These are phyloP conservation scores for Tanypteryx hageni DNA, from an alignment of 2,888 invertebrate species.

Conservation along the genomic window DNA sequence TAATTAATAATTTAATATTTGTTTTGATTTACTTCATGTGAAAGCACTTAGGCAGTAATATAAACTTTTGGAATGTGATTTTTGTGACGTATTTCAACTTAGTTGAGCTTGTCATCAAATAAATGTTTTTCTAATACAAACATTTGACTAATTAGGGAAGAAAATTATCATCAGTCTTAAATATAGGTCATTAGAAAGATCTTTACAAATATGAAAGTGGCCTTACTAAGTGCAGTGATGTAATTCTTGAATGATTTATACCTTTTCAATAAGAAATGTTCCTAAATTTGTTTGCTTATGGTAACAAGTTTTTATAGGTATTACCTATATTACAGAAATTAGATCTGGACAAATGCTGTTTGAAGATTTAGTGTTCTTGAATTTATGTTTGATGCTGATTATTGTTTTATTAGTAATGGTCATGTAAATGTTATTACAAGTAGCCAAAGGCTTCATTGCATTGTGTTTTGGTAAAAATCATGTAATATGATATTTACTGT, in stretches of 20 bases:
- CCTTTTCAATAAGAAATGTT: neutral
- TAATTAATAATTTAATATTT: too few relatives aligned
- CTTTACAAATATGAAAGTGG: constrained; percentile 7
- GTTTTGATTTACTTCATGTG: too few relatives aligned
- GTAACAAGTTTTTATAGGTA: neutral
- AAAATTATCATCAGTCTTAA: too few relatives aligned
- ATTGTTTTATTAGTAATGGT: neutral
- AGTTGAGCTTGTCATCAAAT: too few relatives aligned
- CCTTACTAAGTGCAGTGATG: neutral
- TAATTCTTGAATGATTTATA: too few relatives aligned
- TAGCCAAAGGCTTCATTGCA: neutral
- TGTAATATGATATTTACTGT: neutral
- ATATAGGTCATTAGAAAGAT: neutral
- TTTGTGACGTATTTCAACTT: too few relatives aligned
- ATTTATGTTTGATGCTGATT: too few relatives aligned
- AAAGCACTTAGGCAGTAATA: too few relatives aligned
- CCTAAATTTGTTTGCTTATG: neutral
- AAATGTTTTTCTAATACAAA: too few relatives aligned
- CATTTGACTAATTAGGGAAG: too few relatives aligned
- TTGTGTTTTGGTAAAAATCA: neutral
- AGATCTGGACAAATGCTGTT: neutral
- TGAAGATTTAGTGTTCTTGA: neutral
- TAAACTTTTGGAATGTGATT: too few relatives aligned
- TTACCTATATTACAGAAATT: too few relatives aligned
- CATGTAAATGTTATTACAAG: neutral